Conservation (phyloP, 64 coral and sea anemone genomes). For the Pocillopora verrucosa region DNA sequence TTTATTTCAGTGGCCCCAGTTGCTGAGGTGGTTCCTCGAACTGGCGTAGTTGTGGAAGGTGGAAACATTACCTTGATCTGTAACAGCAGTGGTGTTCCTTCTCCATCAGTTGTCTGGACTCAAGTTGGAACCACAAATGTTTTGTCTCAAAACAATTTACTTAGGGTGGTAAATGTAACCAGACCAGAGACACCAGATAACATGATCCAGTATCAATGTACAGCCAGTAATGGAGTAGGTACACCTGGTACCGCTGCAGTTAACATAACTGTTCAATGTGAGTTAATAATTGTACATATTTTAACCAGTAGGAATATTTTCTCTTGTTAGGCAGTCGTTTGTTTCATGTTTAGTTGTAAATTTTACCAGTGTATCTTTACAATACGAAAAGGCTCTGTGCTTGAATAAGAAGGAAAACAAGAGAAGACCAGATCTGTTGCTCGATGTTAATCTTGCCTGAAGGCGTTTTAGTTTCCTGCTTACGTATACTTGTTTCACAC, state of each 20-base stretch:
- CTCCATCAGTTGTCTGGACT: not conserved
- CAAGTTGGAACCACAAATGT: not conserved
- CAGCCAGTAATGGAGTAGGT: conserved; percentile 21
- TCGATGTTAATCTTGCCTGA: not conserved
- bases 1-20: not conserved
- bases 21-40: not conserved
- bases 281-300: not conserved
- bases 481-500: not conserved
- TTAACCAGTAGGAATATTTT: too few species aligned
- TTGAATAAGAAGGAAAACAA: too few species aligned
- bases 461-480: not conserved
- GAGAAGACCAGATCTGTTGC: too few species aligned
- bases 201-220: conserved; percentile 22
- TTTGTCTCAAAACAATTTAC: not conserved
- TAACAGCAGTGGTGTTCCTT: not conserved
- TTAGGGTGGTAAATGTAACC: not conserved
- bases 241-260: not conserved
- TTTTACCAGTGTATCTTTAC: too few species aligned
- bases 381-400: too few species aligned
- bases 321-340: too few species aligned
- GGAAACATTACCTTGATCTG: not conserved
- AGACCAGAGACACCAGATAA: conserved; percentile 9
- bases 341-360: too few species aligned
- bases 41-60: not conserved
- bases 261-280: conserved; percentile 19